Conservation (phyloP, 2,888 invertebrate species). For the Acanthosepion pharaonis region DNA sequence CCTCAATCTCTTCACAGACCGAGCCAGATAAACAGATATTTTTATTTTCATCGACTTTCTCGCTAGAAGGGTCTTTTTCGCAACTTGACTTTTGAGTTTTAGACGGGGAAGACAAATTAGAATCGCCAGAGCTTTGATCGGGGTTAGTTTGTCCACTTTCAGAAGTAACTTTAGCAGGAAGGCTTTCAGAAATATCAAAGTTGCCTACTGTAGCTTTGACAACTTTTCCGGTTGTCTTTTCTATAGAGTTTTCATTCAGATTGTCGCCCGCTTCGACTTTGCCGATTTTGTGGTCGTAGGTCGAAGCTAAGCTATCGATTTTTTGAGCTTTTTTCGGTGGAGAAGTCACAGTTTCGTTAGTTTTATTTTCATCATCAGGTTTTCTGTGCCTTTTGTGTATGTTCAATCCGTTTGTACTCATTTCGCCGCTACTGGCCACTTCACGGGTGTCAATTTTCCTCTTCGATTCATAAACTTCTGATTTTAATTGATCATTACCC, state of each 20-base stretch:
- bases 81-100: too few relatives aligned
- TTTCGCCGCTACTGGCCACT: not conserved
- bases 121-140: too few relatives aligned
- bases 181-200: not conserved
- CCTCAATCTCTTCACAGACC: too few relatives aligned
- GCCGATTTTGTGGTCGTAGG: not conserved
- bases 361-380: not conserved
- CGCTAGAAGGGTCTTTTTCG: too few relatives aligned
- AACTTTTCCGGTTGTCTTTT: not conserved
- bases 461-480: not conserved
- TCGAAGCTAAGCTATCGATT: not conserved
- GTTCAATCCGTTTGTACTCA: not conserved
- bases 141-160: too few relatives aligned
- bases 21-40: too few relatives aligned
- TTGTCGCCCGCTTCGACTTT: not conserved
- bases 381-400: not conserved
- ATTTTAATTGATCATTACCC: not conserved
- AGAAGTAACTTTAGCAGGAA: not conserved
- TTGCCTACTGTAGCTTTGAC: not conserved
- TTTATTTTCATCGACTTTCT: too few relatives aligned
- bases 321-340: not conserved
- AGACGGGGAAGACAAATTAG: too few relatives aligned
- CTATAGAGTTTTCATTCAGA: not conserved
- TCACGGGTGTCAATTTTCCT: not conserved
- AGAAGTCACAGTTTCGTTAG: not conserved